Base-by-base conservation (phyloP, 1,140 invertebrate genomes). In the Panagrolaimus sp. region DNA sequence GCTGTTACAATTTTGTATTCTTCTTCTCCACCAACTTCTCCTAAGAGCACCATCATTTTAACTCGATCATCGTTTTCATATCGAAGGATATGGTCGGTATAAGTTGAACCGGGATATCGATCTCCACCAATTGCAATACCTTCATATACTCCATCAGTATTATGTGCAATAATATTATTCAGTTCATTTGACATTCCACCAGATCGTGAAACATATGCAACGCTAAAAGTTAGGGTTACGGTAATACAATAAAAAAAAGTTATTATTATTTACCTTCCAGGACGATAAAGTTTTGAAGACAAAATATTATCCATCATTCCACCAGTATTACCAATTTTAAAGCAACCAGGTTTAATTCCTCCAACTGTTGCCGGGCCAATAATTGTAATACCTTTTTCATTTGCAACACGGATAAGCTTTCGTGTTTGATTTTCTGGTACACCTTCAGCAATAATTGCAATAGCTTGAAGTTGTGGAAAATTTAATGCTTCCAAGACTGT, bases 301-400 rank as follows among this genome's bases (percentile, higher is more conserved):
- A 98, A 85, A 78, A 99, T 97, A 83, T 99, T 99, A 83, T 98
- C 96, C 88, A 98, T 92, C 95, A 99, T 98, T 63, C 95, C 95
- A 2, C 94, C 96, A 12, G 96, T 98, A 85, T 98, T 98, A 45
- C 96, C 96, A 77, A 99, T 99, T 86, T 98, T 99, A 84, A 98
- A 97, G 83, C 94, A 97, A 0, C 96, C 96, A 0, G 96, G 96
- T 83, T 98, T 98, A 28, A 99, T 90, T 32, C 96, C 96, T 63
- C 88, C 87, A 84, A 86, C 96, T 0, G 96, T 99, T 0, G 96
- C 96, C 0, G 96, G 96, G 6, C 94, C 94, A 81, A 96, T 95
- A 43, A 96, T 91, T 5, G 88, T 88, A 0, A 96, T 91, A 38
- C 88, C 87, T 79, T 90, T 92, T 74, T 90, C 87, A 70, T 90